Conservation (phyloP, 64 coral and sea anemone species). For the Astreopora myriophthalma region DNA sequence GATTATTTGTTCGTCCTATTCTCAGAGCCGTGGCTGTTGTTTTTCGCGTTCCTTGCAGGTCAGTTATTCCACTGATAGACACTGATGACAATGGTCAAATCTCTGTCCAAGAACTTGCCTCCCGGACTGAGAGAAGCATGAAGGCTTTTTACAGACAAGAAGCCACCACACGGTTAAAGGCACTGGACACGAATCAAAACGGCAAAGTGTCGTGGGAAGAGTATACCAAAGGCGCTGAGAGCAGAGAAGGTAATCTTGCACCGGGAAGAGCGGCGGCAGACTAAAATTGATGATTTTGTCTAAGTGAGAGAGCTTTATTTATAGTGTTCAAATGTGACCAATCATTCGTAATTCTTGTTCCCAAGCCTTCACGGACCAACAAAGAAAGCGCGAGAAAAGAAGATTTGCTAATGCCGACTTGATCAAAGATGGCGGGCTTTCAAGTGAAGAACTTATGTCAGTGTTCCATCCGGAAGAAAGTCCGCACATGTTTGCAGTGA, state of each 20-base stretch:
- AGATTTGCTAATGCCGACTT: conserved; percentile 31
- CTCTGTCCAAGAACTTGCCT: conserved; percentile 46
- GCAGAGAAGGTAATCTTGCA: conserved; percentile 16
- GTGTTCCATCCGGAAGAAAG: conserved; percentile 56
- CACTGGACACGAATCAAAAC: conserved; percentile 35
- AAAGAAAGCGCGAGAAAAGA: conserved; percentile 22
- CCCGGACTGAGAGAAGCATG: conserved; percentile 36
- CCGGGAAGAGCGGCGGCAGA: too few relatives aligned
- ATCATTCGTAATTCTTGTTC: background rate
- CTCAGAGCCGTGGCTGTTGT: background rate
- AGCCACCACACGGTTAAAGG: background rate
- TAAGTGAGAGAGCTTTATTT: too few relatives aligned
- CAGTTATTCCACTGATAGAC: conserved; percentile 27
- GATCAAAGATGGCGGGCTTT: conserved; percentile 13
- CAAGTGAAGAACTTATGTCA: conserved; percentile 35
- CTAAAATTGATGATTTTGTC: too few relatives aligned
- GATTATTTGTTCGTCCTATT: too few relatives aligned
- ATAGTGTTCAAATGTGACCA: background rate
- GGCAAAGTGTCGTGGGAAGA: conserved; percentile 50
- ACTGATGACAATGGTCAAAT: conserved; percentile 25
- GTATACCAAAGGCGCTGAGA: conserved; percentile 20
- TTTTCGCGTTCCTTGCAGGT: conserved; percentile 12
- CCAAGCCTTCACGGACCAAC: background rate
- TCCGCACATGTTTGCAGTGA: conserved; percentile 37
- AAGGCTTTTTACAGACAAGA: conserved; percentile 14